phyloP scores from a whole-genome alignment of 2,888 invertebrate genomes.

The Troides oblongomaculatus region DNA sequence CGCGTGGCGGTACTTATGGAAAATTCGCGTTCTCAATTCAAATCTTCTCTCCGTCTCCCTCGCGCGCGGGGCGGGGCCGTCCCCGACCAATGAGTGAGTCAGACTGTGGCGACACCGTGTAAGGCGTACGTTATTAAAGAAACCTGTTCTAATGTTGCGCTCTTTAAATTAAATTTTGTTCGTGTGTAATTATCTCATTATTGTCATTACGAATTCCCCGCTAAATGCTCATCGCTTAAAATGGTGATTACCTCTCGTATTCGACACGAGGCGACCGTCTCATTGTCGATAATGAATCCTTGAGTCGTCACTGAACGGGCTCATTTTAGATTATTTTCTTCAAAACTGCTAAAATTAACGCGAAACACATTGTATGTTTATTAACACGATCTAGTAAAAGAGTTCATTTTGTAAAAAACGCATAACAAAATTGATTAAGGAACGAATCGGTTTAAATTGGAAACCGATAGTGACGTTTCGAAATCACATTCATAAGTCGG shows the following conservation, averaged over 20 bases:
- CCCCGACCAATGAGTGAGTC: conserved; percentile 76
- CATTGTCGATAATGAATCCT: conserved; percentile 55
- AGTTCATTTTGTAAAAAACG: conserved; percentile 69
- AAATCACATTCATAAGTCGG: conserved; percentile 79
- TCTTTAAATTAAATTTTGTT: conserved; percentile 81
- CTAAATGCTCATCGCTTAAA: conserved; percentile 75
- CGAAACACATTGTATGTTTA: conserved; percentile 62
- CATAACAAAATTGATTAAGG: conserved; percentile 78
- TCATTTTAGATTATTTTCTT: conserved; percentile 37
- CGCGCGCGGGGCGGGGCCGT: conserved; percentile 78
- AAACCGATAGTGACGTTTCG: conserved; percentile 79
- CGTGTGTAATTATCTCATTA: conserved; percentile 80
- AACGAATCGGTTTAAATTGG: conserved; percentile 80
- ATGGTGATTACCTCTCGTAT: conserved; percentile 67
- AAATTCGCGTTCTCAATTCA: conserved; percentile 81
- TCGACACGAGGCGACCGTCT: conserved; percentile 56
- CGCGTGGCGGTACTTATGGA: conserved; percentile 78
- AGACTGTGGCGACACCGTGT: conserved; percentile 76
- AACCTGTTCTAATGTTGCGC: conserved; percentile 81
- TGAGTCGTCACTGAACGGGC: conserved; percentile 26
- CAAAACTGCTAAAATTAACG: conserved; percentile 56
- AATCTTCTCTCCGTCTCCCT: conserved; percentile 78
- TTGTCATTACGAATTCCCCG: conserved; percentile 78
- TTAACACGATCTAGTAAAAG: conserved; percentile 63
- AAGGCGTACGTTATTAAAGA: conserved; percentile 80